A percentile compares a stretch with the other conserved stretches of the same genome.
These are phyloP conservation scores for Spea bombifrons DNA, from an alignment of 2,113 vertebrate genomes.

Conservation along the genomic window DNA sequence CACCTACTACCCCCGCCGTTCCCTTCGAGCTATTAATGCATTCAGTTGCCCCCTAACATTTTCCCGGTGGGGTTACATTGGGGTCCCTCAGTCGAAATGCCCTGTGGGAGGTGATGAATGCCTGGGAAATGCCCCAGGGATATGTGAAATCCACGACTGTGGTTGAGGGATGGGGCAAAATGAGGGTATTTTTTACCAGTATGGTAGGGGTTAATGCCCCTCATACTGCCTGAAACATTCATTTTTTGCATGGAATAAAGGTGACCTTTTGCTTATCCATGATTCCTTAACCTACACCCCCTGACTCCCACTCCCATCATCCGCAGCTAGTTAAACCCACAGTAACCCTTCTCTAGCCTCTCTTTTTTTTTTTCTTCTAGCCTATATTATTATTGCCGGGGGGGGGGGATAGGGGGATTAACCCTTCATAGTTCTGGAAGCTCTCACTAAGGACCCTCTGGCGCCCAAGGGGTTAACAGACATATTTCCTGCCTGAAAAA, in stretches of 20 bases:
- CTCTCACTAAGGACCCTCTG: background rate
- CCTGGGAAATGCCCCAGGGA: no score
- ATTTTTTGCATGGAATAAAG: background rate
- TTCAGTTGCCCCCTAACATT: background rate
- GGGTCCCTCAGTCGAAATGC: background rate
- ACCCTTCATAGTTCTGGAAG: background rate
- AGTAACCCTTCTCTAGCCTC: background rate
- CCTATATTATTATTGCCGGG: background rate
- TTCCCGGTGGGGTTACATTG: background rate
- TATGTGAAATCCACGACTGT: background rate
- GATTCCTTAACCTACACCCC: background rate
- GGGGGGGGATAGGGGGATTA: background rate
- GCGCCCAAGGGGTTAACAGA: background rate
- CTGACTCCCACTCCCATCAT: background rate
- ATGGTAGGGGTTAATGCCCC: background rate
- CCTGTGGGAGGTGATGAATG: background rate
- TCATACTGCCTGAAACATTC: background rate
- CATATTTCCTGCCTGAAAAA: background rate
- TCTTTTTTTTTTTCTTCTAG: background rate
- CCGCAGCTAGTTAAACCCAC: background rate
- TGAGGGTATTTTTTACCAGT: background rate
- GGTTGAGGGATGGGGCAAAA: background rate
- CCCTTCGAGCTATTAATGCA: background rate
- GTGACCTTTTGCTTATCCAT: background rate
- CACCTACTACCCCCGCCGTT: background rate